Conservation (phyloP, 1,140 invertebrate species). For the Harlomillsia oculata region DNA sequence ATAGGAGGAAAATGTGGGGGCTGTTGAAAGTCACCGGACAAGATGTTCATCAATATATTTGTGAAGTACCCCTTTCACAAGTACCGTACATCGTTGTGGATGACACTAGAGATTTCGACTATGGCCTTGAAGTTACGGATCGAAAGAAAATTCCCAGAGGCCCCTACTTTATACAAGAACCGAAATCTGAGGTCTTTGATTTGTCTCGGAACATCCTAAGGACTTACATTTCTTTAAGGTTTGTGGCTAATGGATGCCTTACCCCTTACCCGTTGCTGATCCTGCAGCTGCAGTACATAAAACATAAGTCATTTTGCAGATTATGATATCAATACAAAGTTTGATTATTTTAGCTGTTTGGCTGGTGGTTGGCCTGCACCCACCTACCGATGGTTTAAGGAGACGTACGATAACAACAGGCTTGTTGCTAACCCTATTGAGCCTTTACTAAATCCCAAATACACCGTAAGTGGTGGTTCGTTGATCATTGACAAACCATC, state of each 20-base stretch:
- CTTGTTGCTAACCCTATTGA: slow-evolving; percentile 61
- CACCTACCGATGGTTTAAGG: slow-evolving; percentile 82
- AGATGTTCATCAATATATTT: slow-evolving; percentile 71
- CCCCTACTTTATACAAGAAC: slow-evolving; percentile 78
- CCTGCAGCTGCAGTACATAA: too few species aligned
- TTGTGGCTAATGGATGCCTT: background rate
- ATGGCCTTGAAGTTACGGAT: slow-evolving; percentile 66
- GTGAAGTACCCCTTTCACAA: slow-evolving; percentile 62
- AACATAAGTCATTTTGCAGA: background rate
- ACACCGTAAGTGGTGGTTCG: slow-evolving; percentile 80
- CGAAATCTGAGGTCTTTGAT: slow-evolving; percentile 71
- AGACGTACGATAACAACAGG: slow-evolving; percentile 70
- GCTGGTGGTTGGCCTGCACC: slow-evolving; percentile 83
- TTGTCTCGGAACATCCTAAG: slow-evolving; percentile 53
- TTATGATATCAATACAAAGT: background rate
- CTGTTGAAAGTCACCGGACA: slow-evolving; percentile 65
- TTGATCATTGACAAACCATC: slow-evolving; percentile 81
- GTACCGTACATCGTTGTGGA: slow-evolving; percentile 54
- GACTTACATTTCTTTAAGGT: slow-evolving; percentile 29
- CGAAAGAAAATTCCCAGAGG: slow-evolving; percentile 69
- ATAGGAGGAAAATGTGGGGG: slow-evolving; percentile 66
- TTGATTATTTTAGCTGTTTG: slow-evolving; percentile 51
- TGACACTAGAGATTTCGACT: slow-evolving; percentile 62
- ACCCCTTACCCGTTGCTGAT: background rate
- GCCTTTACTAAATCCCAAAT: slow-evolving; percentile 60